Conservation (phyloP, 2,797 vertebrate genomes). For the Sebastes elongatus region DNA sequence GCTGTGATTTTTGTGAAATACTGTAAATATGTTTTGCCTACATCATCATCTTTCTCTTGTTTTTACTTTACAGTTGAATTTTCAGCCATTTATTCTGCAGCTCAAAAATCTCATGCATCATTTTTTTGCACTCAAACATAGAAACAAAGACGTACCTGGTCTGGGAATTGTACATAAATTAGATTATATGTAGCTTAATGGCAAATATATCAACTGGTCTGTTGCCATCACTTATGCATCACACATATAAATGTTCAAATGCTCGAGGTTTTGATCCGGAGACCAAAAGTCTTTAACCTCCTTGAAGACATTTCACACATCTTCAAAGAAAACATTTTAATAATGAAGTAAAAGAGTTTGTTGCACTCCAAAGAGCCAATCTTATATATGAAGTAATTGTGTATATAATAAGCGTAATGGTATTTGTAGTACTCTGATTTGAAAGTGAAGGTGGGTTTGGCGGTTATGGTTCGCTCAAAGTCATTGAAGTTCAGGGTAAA, state of each 20-base stretch:
- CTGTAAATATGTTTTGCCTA: constrained; percentile 68
- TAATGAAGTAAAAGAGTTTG: neutral
- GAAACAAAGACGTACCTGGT: neutral
- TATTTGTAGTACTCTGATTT: constrained; percentile 17
- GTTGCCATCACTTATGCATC: neutral
- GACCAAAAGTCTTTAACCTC: neutral
- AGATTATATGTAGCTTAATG: neutral
- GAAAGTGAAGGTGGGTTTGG: neutral
- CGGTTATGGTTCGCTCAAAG: neutral
- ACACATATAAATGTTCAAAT: constrained; percentile 11
- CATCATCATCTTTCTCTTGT: neutral
- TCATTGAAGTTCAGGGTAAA: constrained; percentile 37
- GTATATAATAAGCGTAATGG: constrained; percentile 29
- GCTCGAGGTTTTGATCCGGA: neutral
- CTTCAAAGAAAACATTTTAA: neutral
- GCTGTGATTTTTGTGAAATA: constrained; percentile 51
- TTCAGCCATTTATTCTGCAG: neutral
- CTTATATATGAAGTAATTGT: constrained; percentile 43
- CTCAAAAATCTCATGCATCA: neutral
- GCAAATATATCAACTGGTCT: constrained; percentile 6
- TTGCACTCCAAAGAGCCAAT: constrained; percentile 53
- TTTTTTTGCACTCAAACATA: constrained; percentile 26
- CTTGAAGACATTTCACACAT: neutral
- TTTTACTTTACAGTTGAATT: constrained; percentile 8
- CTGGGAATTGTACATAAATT: constrained; percentile 38